A percentile compares a stretch with the other conserved stretches of the same genome.
Conservation (phyloP, 2,888 invertebrate species). For the Pseudococcus jackbeardsleyi region DNA sequence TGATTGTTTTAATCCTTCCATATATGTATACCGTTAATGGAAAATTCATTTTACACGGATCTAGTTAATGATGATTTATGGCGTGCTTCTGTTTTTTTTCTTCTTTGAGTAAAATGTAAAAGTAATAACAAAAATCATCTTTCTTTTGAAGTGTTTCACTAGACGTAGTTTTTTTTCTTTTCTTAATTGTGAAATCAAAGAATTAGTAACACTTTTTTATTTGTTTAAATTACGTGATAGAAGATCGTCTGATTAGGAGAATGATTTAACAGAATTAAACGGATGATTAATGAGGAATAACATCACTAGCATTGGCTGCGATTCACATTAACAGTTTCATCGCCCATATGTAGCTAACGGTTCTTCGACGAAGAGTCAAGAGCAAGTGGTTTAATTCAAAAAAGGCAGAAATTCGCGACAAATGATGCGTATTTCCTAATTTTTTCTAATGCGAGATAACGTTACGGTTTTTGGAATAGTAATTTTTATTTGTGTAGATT, state of each 20-base stretch:
- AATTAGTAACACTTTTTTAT: slow-evolving; percentile 55
- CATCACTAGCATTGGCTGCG: not conserved
- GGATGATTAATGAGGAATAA: slow-evolving; percentile 26
- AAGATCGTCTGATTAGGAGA: slow-evolving; percentile 20
- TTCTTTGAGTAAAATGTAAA: slow-evolving; percentile 46
- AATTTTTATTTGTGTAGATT: no score
- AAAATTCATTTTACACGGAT: slow-evolving; percentile 42
- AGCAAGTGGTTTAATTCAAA: not conserved
- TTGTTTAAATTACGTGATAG: slow-evolving; percentile 53
- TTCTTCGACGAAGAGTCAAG: not conserved
- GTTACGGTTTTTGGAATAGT: no score
- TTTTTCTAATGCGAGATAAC: not conserved
- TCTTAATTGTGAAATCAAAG: slow-evolving; percentile 48
- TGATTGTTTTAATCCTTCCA: slow-evolving; percentile 3
- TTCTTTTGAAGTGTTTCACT: slow-evolving; percentile 16
- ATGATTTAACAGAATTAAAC: slow-evolving; percentile 55
- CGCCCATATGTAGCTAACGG: not conserved
- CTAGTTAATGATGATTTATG: slow-evolving; percentile 7
- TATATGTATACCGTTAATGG: slow-evolving; percentile 18
- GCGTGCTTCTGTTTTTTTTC: not conserved
- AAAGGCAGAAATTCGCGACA: not conserved
- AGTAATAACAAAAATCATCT: slow-evolving; percentile 49
- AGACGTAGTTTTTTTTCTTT: slow-evolving; percentile 17
- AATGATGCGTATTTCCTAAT: not conserved
- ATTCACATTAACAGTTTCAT: not conserved